Evolutionary conservation across 92 coral and sea anemone species (phyloP).

Genomic region (Isaurus tuberculatus): DNA sequence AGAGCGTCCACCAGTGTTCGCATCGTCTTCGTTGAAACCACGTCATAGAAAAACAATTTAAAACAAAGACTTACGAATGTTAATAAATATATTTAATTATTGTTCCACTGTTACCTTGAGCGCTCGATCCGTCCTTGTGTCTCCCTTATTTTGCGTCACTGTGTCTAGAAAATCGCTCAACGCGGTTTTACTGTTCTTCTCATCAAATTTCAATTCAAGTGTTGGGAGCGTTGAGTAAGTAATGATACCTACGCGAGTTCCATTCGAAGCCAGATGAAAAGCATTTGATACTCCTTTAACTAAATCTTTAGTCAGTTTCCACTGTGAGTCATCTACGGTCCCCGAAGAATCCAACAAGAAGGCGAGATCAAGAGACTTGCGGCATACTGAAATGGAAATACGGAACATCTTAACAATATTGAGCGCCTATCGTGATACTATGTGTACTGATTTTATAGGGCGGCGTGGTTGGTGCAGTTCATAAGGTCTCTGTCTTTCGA

Average conservation of each 20-base stretch:
- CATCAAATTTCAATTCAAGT: constrained; percentile 83
- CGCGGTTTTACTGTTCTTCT: constrained; percentile 70
- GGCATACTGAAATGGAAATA: constrained; percentile 64
- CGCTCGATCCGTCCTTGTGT: constrained; percentile 92
- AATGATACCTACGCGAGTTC: constrained; percentile 83
- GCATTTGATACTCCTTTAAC: constrained; percentile 87
- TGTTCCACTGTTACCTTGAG: constrained; percentile 46
- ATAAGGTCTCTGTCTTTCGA: no score
- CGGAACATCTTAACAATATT: background rate
- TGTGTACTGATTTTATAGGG: background rate
- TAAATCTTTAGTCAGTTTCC: constrained; percentile 94
- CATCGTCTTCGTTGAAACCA: no score
- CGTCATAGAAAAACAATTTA: no score
- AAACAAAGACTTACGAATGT: no score
- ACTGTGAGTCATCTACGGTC: constrained; percentile 87
- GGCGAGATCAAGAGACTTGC: constrained; percentile 85
- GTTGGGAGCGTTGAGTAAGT: constrained; percentile 91
- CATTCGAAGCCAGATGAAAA: constrained; percentile 77
- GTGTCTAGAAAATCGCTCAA: constrained; percentile 83
- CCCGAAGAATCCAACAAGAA: constrained; percentile 94
- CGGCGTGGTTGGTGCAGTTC: no score
- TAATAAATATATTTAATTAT: background rate
- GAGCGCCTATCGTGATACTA: background rate
- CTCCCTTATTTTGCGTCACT: constrained; percentile 89
- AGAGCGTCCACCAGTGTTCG: no score